Evolutionary conservation across 2,797 vertebrate genomes (phyloP), one percentile per base, ranked within the genome.

Genomic region (Pseudomugil tenellus): DNA sequence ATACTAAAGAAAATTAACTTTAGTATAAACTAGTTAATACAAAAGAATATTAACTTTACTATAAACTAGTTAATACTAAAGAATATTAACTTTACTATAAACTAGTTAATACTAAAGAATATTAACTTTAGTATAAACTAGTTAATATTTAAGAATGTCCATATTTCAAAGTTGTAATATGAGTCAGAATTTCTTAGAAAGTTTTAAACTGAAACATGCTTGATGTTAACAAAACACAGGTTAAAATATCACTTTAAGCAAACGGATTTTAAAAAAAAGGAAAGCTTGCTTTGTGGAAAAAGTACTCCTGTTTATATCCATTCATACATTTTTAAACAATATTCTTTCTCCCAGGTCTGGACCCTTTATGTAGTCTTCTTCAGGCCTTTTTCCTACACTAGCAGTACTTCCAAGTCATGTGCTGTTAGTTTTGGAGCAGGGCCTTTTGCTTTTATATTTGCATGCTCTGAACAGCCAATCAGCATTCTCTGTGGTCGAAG

Each of bases 381-480:
- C 23, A 39, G 43, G 67, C 72, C 63, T 63, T 49, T 72, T 58
- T 61, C 76, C 69, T 39, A 52, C 54, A 60, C 67, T 75, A 49
- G 32, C 76, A 66, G 68, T 31, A 51, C 59, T 32, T 58, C 29
- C 34, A 35, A 61, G 57, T 56, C 14, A 58, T 77, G 71, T 81
- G 81, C 79, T 75, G 80, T 53, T 67, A 67, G 56, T 76, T 72
- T 84, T 77, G 57, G 70, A 78, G 60, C 59, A 29, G 25, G 41
- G 63, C 12, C 3, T 46, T 29, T 56, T 66, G 56, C 58, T 85
- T 67, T 70, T 19, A 41, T 84, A 89, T 86, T 82, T 95, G 97
- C 96, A 96, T 97, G 96, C 87, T 83, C 65, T 83, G 89, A 85
- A 89, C 84, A 90, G 86, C 82, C 86, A 83, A 78, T 84, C 83